Evolutionary conservation across 2,113 vertebrate species (phyloP).

Genomic region (Phrynosoma blainvillii): DNA sequence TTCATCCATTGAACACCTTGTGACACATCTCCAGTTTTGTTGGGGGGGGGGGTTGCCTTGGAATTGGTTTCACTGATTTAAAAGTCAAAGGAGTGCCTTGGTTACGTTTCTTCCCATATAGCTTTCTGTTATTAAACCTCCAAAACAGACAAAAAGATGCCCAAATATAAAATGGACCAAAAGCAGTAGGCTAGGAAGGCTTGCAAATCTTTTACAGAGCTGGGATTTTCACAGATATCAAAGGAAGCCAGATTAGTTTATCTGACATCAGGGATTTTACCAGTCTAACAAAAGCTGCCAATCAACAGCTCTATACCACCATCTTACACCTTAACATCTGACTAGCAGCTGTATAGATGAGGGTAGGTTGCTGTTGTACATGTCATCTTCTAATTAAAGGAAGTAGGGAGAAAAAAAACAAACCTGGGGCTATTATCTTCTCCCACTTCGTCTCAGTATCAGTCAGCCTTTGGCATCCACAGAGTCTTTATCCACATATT

Average conservation of each 20-base stretch:
- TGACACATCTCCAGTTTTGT: no score
- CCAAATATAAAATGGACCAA: neutral
- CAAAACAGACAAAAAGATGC: neutral
- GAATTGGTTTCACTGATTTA: no score
- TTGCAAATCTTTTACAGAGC: no score
- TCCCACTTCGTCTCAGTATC: neutral
- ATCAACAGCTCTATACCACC: neutral
- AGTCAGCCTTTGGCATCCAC: no score
- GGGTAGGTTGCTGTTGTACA: no score
- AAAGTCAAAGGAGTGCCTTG: neutral
- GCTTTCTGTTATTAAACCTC: neutral
- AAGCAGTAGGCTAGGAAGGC: no score
- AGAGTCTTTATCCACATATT: no score
- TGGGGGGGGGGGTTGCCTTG: no score
- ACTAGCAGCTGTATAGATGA: neutral
- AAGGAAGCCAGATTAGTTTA: neutral
- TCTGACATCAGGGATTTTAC: neutral
- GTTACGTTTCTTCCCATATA: neutral
- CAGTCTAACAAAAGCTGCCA: neutral
- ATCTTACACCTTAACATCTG: slow-evolving; percentile 37
- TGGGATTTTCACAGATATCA: no score
- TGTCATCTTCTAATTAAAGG: slow-evolving; percentile 22
- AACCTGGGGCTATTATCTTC: slow-evolving; percentile 21
- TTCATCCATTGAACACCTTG: no score
- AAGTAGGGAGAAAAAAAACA: slow-evolving; percentile 22